phyloP scores from a whole-genome alignment of 30 jellyfish, hydroid and myxozoan species.

The Cassiopea xamachana region DNA sequence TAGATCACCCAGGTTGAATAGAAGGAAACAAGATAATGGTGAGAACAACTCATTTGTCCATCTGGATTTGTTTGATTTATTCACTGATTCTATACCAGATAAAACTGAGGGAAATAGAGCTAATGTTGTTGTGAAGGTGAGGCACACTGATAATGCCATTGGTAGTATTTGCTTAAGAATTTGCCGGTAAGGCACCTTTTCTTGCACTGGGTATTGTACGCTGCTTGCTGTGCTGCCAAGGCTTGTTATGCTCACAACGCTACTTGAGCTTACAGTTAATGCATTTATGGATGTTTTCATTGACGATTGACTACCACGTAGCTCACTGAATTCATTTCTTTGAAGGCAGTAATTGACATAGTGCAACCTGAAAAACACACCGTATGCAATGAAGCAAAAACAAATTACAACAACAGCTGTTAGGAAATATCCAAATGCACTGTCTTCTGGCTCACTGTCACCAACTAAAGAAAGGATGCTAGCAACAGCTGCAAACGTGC shows the following conservation, averaged over 20 bases:
- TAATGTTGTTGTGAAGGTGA: conserved; percentile 77
- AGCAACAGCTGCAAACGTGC: conserved; percentile 98
- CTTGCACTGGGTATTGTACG: conserved; percentile 36
- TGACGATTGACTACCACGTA: conserved; percentile 73
- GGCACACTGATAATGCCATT: conserved; percentile 83
- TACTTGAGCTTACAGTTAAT: conserved; percentile 59
- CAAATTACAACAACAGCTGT: conserved; percentile 81
- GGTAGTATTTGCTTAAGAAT: conserved; percentile 76
- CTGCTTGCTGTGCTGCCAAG: conserved; percentile 47
- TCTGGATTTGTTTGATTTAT: conserved; percentile 64
- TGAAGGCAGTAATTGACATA: conserved; percentile 60
- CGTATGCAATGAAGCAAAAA: conserved; percentile 66
- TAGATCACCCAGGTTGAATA: conserved; percentile 90
- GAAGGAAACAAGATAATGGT: conserved; percentile 79
- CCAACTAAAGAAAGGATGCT: conserved; percentile 77
- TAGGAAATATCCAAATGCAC: conserved; percentile 91
- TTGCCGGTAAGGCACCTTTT: conserved; percentile 71
- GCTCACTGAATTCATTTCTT: conserved; percentile 45
- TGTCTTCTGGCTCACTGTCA: conserved; percentile 69
- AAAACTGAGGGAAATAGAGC: conserved; percentile 91
- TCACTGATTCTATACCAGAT: conserved; percentile 75
- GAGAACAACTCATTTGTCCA: conserved; percentile 88
- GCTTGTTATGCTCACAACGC: conserved; percentile 46
- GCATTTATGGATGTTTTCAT: conserved; percentile 58
- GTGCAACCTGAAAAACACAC: conserved; percentile 65